Evolutionary conservation across 2,888 invertebrate species (phyloP).

Genomic region (Lordiphosa andalusiaca): DNA sequence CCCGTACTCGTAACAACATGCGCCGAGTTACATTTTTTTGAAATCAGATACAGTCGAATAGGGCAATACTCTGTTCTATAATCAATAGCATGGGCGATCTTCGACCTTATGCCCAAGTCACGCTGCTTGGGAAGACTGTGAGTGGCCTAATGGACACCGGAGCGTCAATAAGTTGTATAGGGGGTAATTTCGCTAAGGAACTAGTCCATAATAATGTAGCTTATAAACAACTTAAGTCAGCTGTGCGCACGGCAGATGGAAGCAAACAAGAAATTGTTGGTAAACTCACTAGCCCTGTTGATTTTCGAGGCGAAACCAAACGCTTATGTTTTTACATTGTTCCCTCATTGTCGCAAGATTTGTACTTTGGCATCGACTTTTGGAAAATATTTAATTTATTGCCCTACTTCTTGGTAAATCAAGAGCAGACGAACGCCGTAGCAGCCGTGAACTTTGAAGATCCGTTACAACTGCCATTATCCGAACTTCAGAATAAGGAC

Average conservation of each 20-base stretch:
- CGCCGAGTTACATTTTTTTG: too few species aligned
- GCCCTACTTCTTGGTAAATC: not conserved
- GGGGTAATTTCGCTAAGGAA: too few species aligned
- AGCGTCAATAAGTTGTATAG: too few species aligned
- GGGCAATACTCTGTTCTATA: not conserved
- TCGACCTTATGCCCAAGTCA: not conserved
- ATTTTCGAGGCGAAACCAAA: not conserved
- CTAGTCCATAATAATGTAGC: too few species aligned
- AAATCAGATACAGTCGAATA: too few species aligned
- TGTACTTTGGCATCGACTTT: conserved; percentile 1
- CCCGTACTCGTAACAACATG: too few species aligned
- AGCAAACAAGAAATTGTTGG: not conserved
- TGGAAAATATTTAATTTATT: conserved; percentile 1
- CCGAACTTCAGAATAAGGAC: not conserved
- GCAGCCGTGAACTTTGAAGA: not conserved
- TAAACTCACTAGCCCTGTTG: not conserved
- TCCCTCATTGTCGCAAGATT: not conserved
- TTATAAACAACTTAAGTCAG: not conserved
- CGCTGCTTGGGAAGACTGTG: too few species aligned
- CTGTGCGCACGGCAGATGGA: not conserved
- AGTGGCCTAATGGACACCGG: too few species aligned
- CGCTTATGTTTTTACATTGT: not conserved
- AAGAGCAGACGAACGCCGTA: not conserved
- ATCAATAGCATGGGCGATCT: not conserved
- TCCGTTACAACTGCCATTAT: not conserved